Conservation (phyloP, 1,140 invertebrate genomes). For the Sinonovacula constricta region DNA sequence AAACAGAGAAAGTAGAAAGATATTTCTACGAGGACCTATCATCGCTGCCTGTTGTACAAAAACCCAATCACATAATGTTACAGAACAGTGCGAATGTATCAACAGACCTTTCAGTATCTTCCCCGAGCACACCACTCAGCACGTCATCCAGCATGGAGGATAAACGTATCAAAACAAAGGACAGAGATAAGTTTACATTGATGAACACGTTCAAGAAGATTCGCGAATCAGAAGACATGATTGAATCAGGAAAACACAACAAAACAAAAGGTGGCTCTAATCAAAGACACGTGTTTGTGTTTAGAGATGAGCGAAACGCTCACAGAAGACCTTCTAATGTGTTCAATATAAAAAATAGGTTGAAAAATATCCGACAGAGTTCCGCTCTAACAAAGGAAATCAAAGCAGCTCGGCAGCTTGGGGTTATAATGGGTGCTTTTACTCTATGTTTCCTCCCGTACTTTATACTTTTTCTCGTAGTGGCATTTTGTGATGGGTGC, state of each 20-base stretch:
- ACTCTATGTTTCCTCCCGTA: constrained; percentile 84
- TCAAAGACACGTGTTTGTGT: constrained; percentile 54
- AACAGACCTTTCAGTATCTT: constrained; percentile 39
- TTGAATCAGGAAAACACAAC: constrained; percentile 51
- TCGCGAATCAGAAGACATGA: constrained; percentile 58
- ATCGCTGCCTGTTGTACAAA: background rate
- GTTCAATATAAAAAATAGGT: constrained; percentile 63
- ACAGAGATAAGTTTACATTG: constrained; percentile 55
- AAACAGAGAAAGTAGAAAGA: constrained; percentile 72
- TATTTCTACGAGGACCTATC: constrained; percentile 72
- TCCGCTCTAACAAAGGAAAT: constrained; percentile 81
- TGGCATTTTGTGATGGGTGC: constrained; percentile 82
- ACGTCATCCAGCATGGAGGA: constrained; percentile 55
- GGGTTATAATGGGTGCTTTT: constrained; percentile 85
- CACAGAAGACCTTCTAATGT: constrained; percentile 22
- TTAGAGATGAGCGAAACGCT: constrained; percentile 58
- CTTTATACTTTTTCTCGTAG: constrained; percentile 83
- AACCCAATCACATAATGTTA: constrained; percentile 16
- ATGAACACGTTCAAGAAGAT: constrained; percentile 60
- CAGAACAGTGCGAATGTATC: constrained; percentile 12
- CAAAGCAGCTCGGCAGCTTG: constrained; percentile 83
- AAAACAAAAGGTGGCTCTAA: constrained; percentile 7
- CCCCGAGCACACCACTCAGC: constrained; percentile 49
- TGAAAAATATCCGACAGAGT: constrained; percentile 67
- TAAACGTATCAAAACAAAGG: constrained; percentile 30